These are phyloP conservation scores for Enteromius paludinosus DNA, from an alignment of 2,797 vertebrate genomes.

Conservation along the genomic window DNA sequence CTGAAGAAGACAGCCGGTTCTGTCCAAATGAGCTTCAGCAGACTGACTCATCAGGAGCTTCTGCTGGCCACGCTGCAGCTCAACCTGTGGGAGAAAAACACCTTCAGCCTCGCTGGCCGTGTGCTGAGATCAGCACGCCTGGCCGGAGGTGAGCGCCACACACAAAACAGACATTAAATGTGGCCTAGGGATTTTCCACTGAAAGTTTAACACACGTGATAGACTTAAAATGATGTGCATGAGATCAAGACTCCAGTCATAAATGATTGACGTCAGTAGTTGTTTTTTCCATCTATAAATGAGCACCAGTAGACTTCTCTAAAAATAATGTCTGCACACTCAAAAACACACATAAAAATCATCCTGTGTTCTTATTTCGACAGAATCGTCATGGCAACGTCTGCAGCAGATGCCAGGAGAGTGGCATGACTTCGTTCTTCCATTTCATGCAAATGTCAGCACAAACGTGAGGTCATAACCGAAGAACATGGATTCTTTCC, in stretches of 20 bases:
- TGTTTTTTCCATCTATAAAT: background rate
- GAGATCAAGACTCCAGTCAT: background rate
- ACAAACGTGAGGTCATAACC: constrained; percentile 46
- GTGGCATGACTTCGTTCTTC: constrained; percentile 75
- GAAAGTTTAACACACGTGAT: background rate
- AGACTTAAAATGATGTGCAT: background rate
- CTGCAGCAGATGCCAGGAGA: constrained; percentile 68
- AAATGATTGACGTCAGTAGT: background rate
- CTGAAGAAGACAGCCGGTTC: constrained; percentile 76
- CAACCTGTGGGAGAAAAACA: constrained; percentile 74
- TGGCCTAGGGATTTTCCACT: background rate
- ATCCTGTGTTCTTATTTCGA: constrained; percentile 21
- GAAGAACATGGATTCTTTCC: background rate
- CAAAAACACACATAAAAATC: too few relatives aligned
- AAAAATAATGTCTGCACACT: background rate
- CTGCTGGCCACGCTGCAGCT: constrained; percentile 69
- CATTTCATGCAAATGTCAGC: constrained; percentile 60
- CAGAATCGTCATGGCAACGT: constrained; percentile 73
- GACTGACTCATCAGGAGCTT: constrained; percentile 69
- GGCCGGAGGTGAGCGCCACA: constrained; percentile 59
- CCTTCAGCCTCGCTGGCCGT: constrained; percentile 63
- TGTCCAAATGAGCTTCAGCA: constrained; percentile 76
- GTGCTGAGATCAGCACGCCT: constrained; percentile 69
- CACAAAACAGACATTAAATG: background rate
- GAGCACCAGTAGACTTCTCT: background rate